Evolutionary conservation across 1,140 invertebrate species (phyloP).

Genomic region (Neodiprion virginianus): DNA sequence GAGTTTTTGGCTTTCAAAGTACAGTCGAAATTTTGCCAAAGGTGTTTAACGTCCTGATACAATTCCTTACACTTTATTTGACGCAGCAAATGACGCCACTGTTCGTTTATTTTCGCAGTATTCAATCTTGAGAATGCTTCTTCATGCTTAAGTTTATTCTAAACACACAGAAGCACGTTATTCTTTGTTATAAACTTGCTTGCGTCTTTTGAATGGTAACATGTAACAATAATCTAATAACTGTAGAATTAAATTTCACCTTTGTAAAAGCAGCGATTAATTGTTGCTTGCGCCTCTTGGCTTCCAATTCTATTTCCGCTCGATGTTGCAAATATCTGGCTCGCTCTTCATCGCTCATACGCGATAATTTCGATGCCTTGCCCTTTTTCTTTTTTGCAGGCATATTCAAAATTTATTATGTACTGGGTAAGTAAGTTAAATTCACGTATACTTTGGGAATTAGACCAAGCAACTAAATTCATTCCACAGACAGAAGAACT

Average conservation of each 20-base stretch:
- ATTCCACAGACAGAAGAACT: not conserved
- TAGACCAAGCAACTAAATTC: not conserved
- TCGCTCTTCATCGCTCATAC: constrained; percentile 83
- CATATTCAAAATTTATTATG: constrained; percentile 42
- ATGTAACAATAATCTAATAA: constrained; percentile 8
- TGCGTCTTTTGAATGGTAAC: constrained; percentile 11
- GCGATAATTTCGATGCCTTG: constrained; percentile 76
- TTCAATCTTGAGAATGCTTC: constrained; percentile 79
- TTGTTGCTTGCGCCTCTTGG: constrained; percentile 76
- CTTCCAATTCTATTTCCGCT: constrained; percentile 80
- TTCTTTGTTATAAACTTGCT: not conserved
- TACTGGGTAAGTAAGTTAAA: not conserved
- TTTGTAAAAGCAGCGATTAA: constrained; percentile 79
- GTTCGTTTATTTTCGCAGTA: constrained; percentile 82
- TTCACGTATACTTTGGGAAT: not conserved
- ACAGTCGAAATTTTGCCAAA: constrained; percentile 67
- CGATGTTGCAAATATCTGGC: constrained; percentile 79
- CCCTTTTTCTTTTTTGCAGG: constrained; percentile 71
- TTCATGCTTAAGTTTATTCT: constrained; percentile 83
- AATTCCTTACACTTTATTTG: constrained; percentile 78
- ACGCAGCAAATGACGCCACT: constrained; percentile 78
- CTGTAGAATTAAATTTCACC: constrained; percentile 57
- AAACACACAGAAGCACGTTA: constrained; percentile 32
- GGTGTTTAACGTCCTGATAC: constrained; percentile 69
- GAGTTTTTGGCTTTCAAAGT: constrained; percentile 70